Base-by-base conservation (phyloP, 2,888 invertebrate genomes). In the Coremacera marginata region DNA sequence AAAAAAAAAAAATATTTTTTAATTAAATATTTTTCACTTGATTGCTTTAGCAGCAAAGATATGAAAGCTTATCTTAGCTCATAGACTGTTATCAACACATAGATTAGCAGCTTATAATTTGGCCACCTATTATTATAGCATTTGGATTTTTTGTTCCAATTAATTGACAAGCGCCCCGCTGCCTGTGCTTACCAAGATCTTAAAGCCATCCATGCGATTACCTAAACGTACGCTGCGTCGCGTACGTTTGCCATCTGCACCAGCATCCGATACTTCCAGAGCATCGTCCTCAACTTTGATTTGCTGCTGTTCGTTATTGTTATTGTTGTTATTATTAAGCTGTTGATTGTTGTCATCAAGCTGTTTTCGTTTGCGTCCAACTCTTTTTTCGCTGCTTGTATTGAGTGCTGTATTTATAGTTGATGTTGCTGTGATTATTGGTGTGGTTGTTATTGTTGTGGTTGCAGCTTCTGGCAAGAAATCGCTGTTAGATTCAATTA, bases 211-310 rank as follows among this genome's bases (percentile, higher is more conserved):
- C 57, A 84, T 82, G 1, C 88, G 86, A 80, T 87, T 88, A 51
- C 87, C 88, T 73, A 89, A 77, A 2, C 89, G 86, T 22, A 87
- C 88, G 68, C 89, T 88, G 44, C 89, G 85, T 8, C 89, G 82
- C 80, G 84, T 88, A 5, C 84, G 80, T 62, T 85, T 87, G 2
- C 82, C 83, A 77, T 85, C 79, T 52, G 75, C 8, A 68, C 76
- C 27, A 57, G 52, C 55, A 16, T 34, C 68, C 1, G 34, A 16
- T 34, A 72, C 78, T 19, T 77, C 81, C 9, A 78, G 74, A 11
- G 79, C 81, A 27, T 85, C 84, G 5, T 83, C 84, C n/a, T 85
- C 86, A 0, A 81, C 78, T 78, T 85, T 87, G 7, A 83, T 79
- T 5, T 19, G 70, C 5, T 70, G 63, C 19, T 63, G 31, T 14